phyloP scores from a whole-genome alignment of 2,797 vertebrate genomes.

The Xenops minutus region DNA sequence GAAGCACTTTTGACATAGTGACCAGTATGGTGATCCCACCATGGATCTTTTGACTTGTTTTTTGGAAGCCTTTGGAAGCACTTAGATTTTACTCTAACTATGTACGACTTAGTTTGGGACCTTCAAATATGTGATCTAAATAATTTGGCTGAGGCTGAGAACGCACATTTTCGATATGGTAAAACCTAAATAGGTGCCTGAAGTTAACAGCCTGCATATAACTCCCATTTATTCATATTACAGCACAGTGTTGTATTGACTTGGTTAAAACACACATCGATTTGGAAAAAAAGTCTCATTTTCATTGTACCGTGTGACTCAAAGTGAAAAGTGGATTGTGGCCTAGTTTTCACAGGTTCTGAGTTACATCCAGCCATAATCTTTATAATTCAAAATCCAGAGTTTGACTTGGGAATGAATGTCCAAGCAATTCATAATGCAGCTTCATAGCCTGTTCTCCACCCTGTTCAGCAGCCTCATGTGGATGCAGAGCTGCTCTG shows the following conservation, averaged over 20 bases:
- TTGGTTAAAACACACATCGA: not conserved
- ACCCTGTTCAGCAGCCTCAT: not conserved
- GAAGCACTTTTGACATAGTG: not conserved
- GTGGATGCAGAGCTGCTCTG: not conserved
- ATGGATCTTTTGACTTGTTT: not conserved
- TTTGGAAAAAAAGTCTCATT: not conserved
- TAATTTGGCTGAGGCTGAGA: not conserved
- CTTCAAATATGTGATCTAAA: not conserved
- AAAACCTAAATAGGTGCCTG: not conserved
- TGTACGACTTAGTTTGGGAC: not conserved
- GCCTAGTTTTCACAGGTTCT: not conserved
- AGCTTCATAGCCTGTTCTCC: not conserved
- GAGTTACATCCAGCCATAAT: not conserved
- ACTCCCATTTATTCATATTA: not conserved
- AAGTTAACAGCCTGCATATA: not conserved
- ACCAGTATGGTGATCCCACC: fast-evolving
- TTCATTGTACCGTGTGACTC: not conserved
- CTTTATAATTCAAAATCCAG: not conserved
- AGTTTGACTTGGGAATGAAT: not conserved
- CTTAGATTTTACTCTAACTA: not conserved
- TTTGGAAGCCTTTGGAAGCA: not conserved
- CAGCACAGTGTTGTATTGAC: not conserved
- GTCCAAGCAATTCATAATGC: not conserved
- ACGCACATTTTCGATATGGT: not conserved
- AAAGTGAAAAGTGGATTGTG: not conserved